phyloP scores from a whole-genome alignment of 2,888 invertebrate genomes.

The Lepeophtheirus nordmannii region DNA sequence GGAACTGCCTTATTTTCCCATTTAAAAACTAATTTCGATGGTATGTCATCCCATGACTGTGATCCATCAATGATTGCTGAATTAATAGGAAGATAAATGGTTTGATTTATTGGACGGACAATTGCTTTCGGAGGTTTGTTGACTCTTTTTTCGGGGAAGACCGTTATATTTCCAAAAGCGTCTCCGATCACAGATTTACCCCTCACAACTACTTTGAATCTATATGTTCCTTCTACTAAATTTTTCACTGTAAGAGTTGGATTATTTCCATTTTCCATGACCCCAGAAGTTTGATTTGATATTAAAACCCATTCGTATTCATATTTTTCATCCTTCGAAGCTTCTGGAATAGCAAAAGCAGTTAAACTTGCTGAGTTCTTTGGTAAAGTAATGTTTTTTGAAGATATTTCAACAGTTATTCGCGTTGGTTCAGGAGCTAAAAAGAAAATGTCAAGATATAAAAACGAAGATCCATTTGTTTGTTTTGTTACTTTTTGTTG shows the following conservation, averaged over 20 bases:
- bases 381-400: slow-evolving; percentile 63
- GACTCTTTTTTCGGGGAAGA: slow-evolving; percentile 61
- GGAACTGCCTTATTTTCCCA: slow-evolving; percentile 86
- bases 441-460: slow-evolving; percentile 23
- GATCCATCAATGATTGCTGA: slow-evolving; percentile 72
- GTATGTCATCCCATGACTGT: slow-evolving; percentile 51
- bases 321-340: slow-evolving; percentile 55
- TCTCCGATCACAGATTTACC: slow-evolving; percentile 57
- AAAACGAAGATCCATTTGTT: neutral
- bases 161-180: slow-evolving; percentile 74
- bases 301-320: slow-evolving; percentile 76
- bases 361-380: slow-evolving; percentile 66
- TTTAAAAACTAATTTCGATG: slow-evolving; percentile 67
- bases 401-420: slow-evolving; percentile 54
- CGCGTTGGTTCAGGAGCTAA: slow-evolving; percentile 31
- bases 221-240: slow-evolving; percentile 50
- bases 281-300: slow-evolving; percentile 56
- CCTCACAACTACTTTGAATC: slow-evolving; percentile 67
- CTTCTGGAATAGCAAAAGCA: slow-evolving; percentile 62
- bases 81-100: slow-evolving; percentile 73
- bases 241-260: slow-evolving; percentile 40
- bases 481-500: neutral
- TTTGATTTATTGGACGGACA: slow-evolving; percentile 68
- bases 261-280: slow-evolving; percentile 62
- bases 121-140: slow-evolving; percentile 66